Base-by-base conservation (phyloP, 2,888 invertebrate species). In the Diachrysia chrysitis region DNA sequence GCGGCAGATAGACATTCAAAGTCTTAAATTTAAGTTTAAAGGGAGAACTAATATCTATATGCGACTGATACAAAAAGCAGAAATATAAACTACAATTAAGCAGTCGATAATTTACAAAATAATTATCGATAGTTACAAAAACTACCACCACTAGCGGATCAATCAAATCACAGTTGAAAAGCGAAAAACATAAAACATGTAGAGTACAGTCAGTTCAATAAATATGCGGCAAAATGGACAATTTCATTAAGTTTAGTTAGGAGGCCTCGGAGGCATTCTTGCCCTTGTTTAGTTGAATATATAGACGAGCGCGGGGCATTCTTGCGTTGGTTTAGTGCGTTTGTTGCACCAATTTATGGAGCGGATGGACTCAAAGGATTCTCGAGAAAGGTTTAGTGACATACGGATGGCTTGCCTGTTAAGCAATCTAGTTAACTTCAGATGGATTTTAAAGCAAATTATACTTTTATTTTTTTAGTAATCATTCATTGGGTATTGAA, bases 321-420 rank as follows among this genome's bases (percentile, higher is more conserved):
- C 77, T 67, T 74, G 53, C 42, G 64, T 74, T 85, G 76, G 80
- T 87, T 87, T 87, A 87, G 82, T 83, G 82, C 77, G 66, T 77
- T 76, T 80, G 79, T 82, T 76, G 61, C 66, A 23, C 66, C 72
- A 83, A 81, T 90, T 90, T 89, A 90, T 83, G 85, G 69, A 71
- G 61, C 69, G 78, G 71, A 78, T 72, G 57, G 66, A 57, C 71
- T 83, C 84, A 85, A 86, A 85, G 83, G 82, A 78, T 76, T 65
- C 48, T 51, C 48, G 14, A 51, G 48, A 48, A 48, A 51, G 64
- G 25, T 46, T 17, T 25, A 7, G 72, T 1, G 73, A 88, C 85
- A 86, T 69, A 89, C 87, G 48, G 83, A 2, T 57, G 23, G 5
- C 16, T 29, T 23, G 19, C 64, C 1, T 16, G 42, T 17, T 1